A percentile compares a stretch with the other conserved stretches of the same genome.
These are phyloP conservation scores for Rattus norvegicus DNA, from an alignment of 2,113 vertebrate species.

Conservation along the genomic window GRCr8 NC_086022.1:17711001-17711500, in stretches of 20 bases:
- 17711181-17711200: neutral
- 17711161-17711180: too few species aligned
- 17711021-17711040: neutral
- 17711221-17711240: neutral
- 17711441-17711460: neutral
- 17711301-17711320: too few species aligned
- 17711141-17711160: too few species aligned
- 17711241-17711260: neutral
- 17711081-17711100: neutral
- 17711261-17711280: neutral
- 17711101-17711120: neutral
- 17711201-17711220: neutral
- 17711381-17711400: neutral
- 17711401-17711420: neutral
- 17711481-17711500: neutral
- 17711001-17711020: conserved; percentile 32
- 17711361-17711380: neutral
- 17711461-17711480: neutral
- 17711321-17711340: neutral
- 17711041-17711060: neutral
- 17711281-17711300: neutral
- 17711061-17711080: neutral
- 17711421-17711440: neutral
- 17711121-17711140: neutral
- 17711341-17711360: neutral